Conservation (phyloP, 2,888 invertebrate genomes). For the Nycteola revayana region DNA sequence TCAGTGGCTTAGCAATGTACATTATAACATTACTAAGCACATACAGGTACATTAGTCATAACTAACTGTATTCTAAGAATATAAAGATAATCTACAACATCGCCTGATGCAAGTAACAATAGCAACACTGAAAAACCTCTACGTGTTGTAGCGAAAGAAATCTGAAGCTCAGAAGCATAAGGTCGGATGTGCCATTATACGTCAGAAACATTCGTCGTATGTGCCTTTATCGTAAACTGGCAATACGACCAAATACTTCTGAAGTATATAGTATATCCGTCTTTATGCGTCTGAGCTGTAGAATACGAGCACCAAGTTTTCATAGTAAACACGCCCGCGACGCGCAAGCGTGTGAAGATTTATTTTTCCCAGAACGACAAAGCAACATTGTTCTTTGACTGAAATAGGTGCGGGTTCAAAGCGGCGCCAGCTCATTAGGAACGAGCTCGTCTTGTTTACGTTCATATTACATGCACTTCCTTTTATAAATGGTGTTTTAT, state of each 20-base stretch:
- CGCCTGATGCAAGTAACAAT: conserved; percentile 41
- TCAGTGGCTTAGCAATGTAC: no score
- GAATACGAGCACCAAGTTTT: conserved; percentile 48
- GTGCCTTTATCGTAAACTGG: no score
- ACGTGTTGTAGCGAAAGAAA: conserved; percentile 45
- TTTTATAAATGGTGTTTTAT: conserved; percentile 21
- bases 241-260: no score
- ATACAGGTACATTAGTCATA: no score
- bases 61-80: conserved; percentile 34
- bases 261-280: no score
- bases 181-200: no score
- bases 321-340: conserved; percentile 61
- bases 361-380: conserved; percentile 68
- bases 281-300: no score
- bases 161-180: no score
- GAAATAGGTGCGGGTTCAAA: conserved; percentile 67
- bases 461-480: conserved; percentile 42
- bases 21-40: no score
- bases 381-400: conserved; percentile 64
- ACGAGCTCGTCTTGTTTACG: conserved; percentile 43
- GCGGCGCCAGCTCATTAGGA: conserved; percentile 61
- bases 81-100: conserved; percentile 26
- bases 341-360: conserved; percentile 57
- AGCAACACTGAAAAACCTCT: conserved; percentile 40
- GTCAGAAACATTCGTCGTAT: no score